These are phyloP conservation scores for Danaus melanippus DNA, from an alignment of 1,140 invertebrate species.

Conservation along the genomic window DNA sequence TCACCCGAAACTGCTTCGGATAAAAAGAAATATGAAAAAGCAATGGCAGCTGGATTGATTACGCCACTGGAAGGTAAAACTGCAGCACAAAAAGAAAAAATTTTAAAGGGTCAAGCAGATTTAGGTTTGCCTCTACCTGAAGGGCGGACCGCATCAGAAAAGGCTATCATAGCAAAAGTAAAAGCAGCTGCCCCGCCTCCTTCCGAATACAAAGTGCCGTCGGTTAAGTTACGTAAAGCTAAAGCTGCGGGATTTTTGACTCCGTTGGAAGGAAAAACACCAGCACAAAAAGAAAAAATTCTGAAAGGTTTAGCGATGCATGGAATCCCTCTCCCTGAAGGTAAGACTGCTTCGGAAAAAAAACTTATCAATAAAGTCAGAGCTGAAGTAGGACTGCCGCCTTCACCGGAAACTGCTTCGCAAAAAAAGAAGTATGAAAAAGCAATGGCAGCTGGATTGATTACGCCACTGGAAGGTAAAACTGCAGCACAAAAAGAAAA, in stretches of 20 bases:
- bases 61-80: constrained; percentile 7
- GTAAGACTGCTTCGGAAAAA: too few relatives aligned
- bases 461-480: too few relatives aligned
- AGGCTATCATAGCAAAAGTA: not conserved
- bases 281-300: too few relatives aligned
- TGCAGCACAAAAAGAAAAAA: constrained; percentile 25
- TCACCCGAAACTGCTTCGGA: constrained; percentile 3
- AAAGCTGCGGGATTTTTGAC: too few relatives aligned
- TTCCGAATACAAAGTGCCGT: not conserved
- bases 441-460: too few relatives aligned
- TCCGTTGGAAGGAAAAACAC: too few relatives aligned
- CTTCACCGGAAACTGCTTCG: too few relatives aligned
- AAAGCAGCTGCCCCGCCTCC: constrained; percentile 7
- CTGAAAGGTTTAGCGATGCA: too few relatives aligned
- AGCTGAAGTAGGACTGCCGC: not conserved
- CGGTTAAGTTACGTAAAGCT: not conserved
- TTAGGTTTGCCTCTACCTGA: constrained; percentile 19
- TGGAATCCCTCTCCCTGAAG: too few relatives aligned
- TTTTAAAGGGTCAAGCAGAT: constrained; percentile 19
- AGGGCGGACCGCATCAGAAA: constrained; percentile 18
- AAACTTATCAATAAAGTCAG: too few relatives aligned
- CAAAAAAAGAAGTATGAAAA: too few relatives aligned
- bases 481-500: too few relatives aligned
- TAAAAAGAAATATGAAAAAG: constrained; percentile 21
- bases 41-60: constrained; percentile 14